Evolutionary conservation across 2,797 vertebrate genomes (phyloP), one percentile per base, ranked within the genome.

Genomic region (Halcyon smyrnensis): DNA sequence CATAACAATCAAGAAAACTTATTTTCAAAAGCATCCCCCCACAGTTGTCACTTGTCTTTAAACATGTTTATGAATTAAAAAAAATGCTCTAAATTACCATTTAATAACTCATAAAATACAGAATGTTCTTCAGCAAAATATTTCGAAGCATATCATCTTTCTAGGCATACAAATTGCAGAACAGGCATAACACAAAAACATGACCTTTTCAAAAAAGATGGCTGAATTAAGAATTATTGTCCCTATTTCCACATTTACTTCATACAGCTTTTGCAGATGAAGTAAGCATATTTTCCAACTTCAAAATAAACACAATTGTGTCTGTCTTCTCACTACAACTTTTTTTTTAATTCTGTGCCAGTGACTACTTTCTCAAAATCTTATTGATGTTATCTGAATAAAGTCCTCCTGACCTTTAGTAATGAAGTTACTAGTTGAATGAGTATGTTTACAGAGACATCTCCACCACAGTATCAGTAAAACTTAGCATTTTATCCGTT

Each of bases 141-240:
- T 93, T 91, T 88, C 59, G 56, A 93, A 92, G 39, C 1, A 23
- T 17, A 16, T 53, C 64, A 54, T 77, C 20, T 50, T 43, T 80
- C 50, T 54, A 37, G 53, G 68, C n/a, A 62, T 73, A 91, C 28
- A 87, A 89, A 94, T 36, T 50, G 28, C 32, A 60, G 67, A 69
- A 69, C n/a, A 73, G 51, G 43, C 27, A 11, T 50, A 81, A 93
- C 41, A 36, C 39, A 32, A 88, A 91, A 84, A 76, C 32, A 37
- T 28, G 65, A 94, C 46, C 69, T 91, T 96, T 96, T 76, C 41
- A 88, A 89, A 90, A 77, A 63, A 89, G 43, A 88, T 63, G 36
- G 56, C 70, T 84, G 46, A 46, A 68, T 25, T 78, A 36, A 91
- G 51, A 78, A 69, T 77, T 70, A 75, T 16, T 11, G 9, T 54